A percentile compares a stretch with the other conserved stretches of the same genome.
phyloP scores from a whole-genome alignment of 2,797 vertebrate species.

The Spinus olivaceus region DNA sequence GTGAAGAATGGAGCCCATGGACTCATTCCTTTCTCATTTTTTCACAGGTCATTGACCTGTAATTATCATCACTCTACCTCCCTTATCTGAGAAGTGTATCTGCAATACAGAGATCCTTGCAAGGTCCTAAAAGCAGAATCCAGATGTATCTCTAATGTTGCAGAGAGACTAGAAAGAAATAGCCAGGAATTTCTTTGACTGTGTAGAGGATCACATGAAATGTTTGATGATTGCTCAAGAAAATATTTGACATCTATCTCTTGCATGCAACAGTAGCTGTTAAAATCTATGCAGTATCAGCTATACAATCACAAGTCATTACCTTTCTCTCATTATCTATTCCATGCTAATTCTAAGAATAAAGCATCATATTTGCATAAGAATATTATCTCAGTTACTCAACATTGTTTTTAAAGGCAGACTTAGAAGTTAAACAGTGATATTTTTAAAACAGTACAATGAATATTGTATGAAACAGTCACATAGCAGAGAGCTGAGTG shows the following conservation, averaged over 20 bases:
- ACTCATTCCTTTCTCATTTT: not conserved
- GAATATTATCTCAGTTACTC: not conserved
- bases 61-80: not conserved
- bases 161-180: not conserved
- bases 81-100: not conserved
- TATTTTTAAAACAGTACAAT: not conserved
- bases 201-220: not conserved
- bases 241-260: not conserved
- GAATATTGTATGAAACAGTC: not conserved
- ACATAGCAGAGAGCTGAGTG: not conserved
- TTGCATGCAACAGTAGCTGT: not conserved
- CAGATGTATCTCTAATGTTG: not conserved
- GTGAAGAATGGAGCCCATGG: not conserved
- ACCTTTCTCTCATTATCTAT: not conserved
- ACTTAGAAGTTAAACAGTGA: not conserved
- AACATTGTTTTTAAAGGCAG: not conserved
- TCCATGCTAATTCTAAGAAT: not conserved
- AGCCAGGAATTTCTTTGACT: not conserved
- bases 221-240: not conserved
- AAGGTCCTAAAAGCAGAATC: not conserved
- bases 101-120: not conserved
- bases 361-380: not conserved
- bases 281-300: not conserved
- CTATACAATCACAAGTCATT: not conserved
- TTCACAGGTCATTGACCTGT: not conserved